Percentiles rank a stretch among this genome's conserved stretches.
Conservation (phyloP, 2,113 vertebrate species). For the Xiphophorus maculatus region DNA sequence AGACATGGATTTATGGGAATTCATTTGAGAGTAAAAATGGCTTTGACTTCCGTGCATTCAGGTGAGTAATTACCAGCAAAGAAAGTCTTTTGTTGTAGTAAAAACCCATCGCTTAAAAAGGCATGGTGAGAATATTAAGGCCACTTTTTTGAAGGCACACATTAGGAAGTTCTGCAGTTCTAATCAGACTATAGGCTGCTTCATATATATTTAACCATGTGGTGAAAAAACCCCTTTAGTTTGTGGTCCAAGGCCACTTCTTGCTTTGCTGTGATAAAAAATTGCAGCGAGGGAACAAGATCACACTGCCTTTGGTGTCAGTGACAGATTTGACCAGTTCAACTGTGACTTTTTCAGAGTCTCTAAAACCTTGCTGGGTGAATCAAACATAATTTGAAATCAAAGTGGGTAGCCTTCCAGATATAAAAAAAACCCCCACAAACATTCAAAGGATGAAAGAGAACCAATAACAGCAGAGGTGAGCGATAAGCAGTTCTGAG, state of each 20-base stretch:
- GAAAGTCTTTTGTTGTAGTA: slow-evolving; percentile 45
- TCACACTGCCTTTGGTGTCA: not conserved
- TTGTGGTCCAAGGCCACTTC: not conserved
- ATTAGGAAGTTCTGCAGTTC: slow-evolving; percentile 10
- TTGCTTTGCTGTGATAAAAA: not conserved
- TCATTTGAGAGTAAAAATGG: slow-evolving; percentile 32
- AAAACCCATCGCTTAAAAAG: slow-evolving; percentile 18
- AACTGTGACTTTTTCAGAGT: slow-evolving; percentile 7
- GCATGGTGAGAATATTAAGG: not conserved
- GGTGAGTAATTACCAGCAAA: slow-evolving; percentile 45
- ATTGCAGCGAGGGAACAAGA: not conserved
- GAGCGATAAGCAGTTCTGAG: slow-evolving; percentile 8
- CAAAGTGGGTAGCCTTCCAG: not conserved
- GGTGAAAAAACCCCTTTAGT: not conserved
- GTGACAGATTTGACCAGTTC: slow-evolving; percentile 3
- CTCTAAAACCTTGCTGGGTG: not conserved
- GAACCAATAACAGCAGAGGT: slow-evolving; percentile 7
- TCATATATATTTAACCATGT: not conserved
- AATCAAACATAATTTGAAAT: slow-evolving; percentile 3
- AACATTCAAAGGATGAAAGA: slow-evolving; percentile 32
- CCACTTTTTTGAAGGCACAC: not conserved
- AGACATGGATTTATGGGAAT: slow-evolving; percentile 34
- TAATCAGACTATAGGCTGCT: slow-evolving; percentile 7
- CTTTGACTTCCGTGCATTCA: not conserved
- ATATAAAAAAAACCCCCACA: not conserved